phyloP scores from a whole-genome alignment of 2,797 vertebrate genomes.

The Sphaeramia orbicularis region DNA sequence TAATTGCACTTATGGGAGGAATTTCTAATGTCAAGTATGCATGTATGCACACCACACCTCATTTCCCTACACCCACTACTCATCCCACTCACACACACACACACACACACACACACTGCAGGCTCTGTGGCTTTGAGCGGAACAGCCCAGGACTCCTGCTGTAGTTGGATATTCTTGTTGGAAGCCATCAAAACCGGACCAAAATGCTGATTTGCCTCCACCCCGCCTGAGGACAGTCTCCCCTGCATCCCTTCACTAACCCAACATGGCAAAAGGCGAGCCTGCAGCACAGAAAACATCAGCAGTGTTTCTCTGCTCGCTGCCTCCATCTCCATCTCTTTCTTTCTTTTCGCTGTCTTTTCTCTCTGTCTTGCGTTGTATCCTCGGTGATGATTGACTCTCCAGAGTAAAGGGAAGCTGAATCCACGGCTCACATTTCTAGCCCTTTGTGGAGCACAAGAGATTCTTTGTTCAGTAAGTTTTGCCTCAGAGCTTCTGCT shows the following conservation, averaged over 20 bases:
- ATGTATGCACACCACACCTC: conserved; percentile 9
- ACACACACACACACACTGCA: conserved; percentile 26
- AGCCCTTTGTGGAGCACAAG: conserved; percentile 80
- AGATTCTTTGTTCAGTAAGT: conserved; percentile 82
- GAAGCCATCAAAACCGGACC: conserved; percentile 64
- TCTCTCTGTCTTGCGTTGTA: conserved; percentile 67
- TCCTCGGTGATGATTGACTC: conserved; percentile 82
- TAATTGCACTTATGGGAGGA: conserved; percentile 56
- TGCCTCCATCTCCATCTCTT: conserved; percentile 10
- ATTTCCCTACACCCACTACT: conserved; percentile 24
- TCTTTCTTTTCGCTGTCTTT: conserved; percentile 27
- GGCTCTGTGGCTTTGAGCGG: conserved; percentile 42
- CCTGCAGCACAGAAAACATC: conserved; percentile 63
- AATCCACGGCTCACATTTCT: conserved; percentile 81
- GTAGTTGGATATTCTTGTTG: conserved; percentile 58
- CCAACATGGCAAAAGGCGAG: conserved; percentile 56
- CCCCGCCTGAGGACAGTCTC: conserved; percentile 52
- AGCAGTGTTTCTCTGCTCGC: conserved; percentile 47
- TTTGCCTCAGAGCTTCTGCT: conserved; percentile 73
- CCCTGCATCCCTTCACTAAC: conserved; percentile 61
- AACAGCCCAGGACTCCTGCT: conserved; percentile 31
- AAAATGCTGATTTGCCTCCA: conserved; percentile 69
- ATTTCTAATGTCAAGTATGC: conserved; percentile 31
- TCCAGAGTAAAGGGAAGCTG: conserved; percentile 78
- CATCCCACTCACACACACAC: conserved; percentile 12